Percentiles rank a stretch among this genome's conserved stretches.
phyloP scores from a whole-genome alignment of 2,797 vertebrate genomes.

The Xenentodon cancila region DNA sequence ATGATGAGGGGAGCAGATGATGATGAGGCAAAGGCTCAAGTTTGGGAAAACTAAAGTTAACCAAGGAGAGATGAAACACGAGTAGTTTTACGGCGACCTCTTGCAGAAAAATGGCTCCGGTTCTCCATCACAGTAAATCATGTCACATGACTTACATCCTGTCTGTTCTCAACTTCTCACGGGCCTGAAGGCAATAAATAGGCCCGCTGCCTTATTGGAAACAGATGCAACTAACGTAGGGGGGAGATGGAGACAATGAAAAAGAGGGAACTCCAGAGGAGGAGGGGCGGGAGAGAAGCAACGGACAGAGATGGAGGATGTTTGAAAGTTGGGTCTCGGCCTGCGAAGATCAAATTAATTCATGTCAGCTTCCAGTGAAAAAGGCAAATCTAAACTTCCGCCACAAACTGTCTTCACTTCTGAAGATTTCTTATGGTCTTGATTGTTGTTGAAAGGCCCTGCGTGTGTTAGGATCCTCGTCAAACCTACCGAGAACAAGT shows the following conservation, averaged over 20 bases:
- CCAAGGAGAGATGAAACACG: conserved; percentile 12
- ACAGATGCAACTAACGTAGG: conserved; percentile 63
- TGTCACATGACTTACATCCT: conserved; percentile 67
- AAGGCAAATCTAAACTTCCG: neutral
- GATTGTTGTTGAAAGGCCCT: neutral
- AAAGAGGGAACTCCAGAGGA: conserved; percentile 1
- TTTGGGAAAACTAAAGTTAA: conserved; percentile 9
- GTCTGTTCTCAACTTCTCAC: conserved; percentile 66
- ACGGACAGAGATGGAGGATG: neutral
- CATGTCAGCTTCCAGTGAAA: conserved; percentile 13
- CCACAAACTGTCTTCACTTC: neutral
- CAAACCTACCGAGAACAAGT: no score
- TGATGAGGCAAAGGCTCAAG: conserved; percentile 38
- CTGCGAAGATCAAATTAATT: conserved; percentile 8
- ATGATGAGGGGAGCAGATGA: conserved; percentile 56
- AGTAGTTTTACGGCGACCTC: conserved; percentile 42
- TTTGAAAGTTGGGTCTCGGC: no score
- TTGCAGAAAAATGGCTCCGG: conserved; percentile 36
- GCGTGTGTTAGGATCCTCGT: neutral
- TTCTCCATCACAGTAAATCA: conserved; percentile 57
- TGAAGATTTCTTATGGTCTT: neutral
- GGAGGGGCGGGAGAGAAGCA: neutral
- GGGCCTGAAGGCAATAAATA: conserved; percentile 60
- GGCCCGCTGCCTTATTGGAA: conserved; percentile 60
- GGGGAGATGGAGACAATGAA: conserved; percentile 13